Evolutionary conservation across 2,888 invertebrate species (phyloP).

Genomic region (Flexamia atlantica): DNA sequence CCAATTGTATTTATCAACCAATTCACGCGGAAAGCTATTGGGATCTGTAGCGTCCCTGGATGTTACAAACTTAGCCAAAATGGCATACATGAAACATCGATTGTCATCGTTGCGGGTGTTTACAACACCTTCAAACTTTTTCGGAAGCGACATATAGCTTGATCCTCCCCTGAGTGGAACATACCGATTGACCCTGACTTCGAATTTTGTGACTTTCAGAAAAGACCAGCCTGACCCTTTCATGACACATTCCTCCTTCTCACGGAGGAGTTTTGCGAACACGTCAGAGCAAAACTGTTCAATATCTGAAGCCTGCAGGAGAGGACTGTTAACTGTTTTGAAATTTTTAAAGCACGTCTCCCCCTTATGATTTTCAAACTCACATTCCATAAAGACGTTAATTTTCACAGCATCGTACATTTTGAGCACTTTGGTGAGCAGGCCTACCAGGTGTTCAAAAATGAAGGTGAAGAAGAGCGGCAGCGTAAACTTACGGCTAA

Average conservation of each 20-base stretch:
- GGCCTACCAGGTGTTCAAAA: background rate
- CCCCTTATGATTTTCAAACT: constrained; percentile 6
- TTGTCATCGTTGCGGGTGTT: background rate
- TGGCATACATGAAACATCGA: constrained; percentile 10
- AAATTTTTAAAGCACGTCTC: constrained; percentile 33
- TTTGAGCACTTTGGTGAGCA: background rate
- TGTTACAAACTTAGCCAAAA: constrained; percentile 24
- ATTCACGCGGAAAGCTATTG: constrained; percentile 16
- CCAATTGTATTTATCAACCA: constrained; percentile 39
- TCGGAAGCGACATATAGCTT: constrained; percentile 1
- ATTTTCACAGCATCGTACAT: background rate
- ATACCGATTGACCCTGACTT: constrained; percentile 2
- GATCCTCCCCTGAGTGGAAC: constrained; percentile 24
- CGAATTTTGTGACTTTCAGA: constrained; percentile 21
- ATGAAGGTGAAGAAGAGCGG: background rate
- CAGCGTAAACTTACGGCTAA: background rate
- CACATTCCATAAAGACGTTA: constrained; percentile 21
- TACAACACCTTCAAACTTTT: constrained; percentile 10
- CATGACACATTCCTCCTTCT: constrained; percentile 31
- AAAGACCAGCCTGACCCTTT: constrained; percentile 36
- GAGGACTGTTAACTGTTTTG: constrained; percentile 28
- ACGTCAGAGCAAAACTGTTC: constrained; percentile 22
- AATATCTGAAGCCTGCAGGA: constrained; percentile 16
- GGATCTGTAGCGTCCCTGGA: constrained; percentile 15
- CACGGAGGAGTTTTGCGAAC: background rate